phyloP scores from a whole-genome alignment of 2,888 invertebrate genomes.

The Homarus gammarus region DNA sequence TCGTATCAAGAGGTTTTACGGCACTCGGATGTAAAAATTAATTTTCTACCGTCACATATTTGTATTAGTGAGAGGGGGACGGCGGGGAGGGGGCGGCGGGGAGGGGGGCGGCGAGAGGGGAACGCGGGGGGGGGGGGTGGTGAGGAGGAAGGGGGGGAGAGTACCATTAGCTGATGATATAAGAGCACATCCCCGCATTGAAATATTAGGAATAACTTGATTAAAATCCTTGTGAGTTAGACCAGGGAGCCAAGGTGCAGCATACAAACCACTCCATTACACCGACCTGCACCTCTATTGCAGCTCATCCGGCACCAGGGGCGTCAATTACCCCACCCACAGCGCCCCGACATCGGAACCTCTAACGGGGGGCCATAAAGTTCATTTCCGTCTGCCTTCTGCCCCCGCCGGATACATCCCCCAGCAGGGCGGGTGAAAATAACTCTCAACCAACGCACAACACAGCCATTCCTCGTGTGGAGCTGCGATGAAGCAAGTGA shows the following conservation, averaged over 20 bases:
- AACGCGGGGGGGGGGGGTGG: not conserved
- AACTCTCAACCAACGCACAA: slow-evolving; percentile 29
- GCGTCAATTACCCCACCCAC: slow-evolving; percentile 19
- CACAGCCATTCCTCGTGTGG: slow-evolving; percentile 25
- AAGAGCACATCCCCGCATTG: not conserved
- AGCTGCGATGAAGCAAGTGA: slow-evolving; percentile 31
- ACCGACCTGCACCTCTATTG: slow-evolving; percentile 9
- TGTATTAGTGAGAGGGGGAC: not conserved
- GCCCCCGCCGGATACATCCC: slow-evolving; percentile 7
- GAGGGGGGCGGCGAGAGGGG: too few relatives aligned
- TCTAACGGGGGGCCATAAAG: slow-evolving; percentile 22
- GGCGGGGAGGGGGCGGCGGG: not conserved
- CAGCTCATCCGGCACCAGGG: slow-evolving; percentile 19
- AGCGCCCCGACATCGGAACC: slow-evolving; percentile 8
- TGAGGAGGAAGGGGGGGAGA: not conserved
- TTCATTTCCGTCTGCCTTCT: slow-evolving; percentile 13
- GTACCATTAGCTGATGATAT: slow-evolving; percentile 13
- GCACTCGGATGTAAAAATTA: slow-evolving; percentile 13
- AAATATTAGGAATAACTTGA: slow-evolving; percentile 36
- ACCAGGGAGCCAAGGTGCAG: not conserved
- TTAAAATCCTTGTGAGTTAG: slow-evolving; percentile 22
- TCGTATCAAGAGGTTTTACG: not conserved
- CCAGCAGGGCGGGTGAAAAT: slow-evolving; percentile 13
- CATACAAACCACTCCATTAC: slow-evolving; percentile 52
- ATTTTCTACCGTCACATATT: too few relatives aligned